These are phyloP conservation scores for Corydoras maculifer DNA, from an alignment of 2,113 vertebrate species.

Conservation along the genomic window DNA sequence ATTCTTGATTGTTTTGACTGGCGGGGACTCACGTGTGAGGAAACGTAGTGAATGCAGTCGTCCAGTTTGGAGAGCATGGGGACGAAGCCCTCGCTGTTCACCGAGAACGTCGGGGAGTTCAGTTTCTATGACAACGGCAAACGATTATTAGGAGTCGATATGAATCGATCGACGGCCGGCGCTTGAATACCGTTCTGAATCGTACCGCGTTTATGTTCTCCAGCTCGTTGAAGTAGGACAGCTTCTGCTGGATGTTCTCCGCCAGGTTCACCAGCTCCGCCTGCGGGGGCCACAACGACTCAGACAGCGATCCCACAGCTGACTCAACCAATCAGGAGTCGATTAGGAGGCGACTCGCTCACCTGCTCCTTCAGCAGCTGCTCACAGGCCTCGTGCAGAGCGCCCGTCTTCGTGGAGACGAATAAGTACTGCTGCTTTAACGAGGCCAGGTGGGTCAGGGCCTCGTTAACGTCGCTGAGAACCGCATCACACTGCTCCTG, in stretches of 20 bases:
- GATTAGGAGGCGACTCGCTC: conserved; percentile 44
- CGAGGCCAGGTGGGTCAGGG: conserved; percentile 86
- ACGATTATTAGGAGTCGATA: neutral
- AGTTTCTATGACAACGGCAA: conserved; percentile 72
- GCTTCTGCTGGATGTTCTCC: conserved; percentile 94
- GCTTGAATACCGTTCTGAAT: too few relatives aligned
- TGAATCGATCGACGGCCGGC: too few relatives aligned
- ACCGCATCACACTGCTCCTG: conserved; percentile 93
- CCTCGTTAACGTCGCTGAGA: conserved; percentile 80
- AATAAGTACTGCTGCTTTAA: conserved; percentile 95
- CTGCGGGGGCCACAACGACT: conserved; percentile 55
- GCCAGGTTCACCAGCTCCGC: conserved; percentile 90
- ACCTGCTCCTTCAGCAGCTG: conserved; percentile 96
- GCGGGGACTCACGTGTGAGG: conserved; percentile 81
- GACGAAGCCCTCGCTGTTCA: conserved; percentile 96
- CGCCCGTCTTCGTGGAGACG: conserved; percentile 94
- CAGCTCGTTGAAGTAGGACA: conserved; percentile 95
- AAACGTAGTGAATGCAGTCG: conserved; percentile 93
- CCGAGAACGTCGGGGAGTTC: conserved; percentile 87
- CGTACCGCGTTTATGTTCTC: conserved; percentile 89
- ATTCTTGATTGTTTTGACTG: too few relatives aligned
- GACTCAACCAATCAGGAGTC: too few relatives aligned
- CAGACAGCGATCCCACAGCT: too few relatives aligned
- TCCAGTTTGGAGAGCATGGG: conserved; percentile 93
- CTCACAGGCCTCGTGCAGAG: conserved; percentile 91